Percentiles rank a stretch among this genome's conserved stretches.
Conservation (phyloP, 2,113 vertebrate species). For the Charadrius vociferus region DNA sequence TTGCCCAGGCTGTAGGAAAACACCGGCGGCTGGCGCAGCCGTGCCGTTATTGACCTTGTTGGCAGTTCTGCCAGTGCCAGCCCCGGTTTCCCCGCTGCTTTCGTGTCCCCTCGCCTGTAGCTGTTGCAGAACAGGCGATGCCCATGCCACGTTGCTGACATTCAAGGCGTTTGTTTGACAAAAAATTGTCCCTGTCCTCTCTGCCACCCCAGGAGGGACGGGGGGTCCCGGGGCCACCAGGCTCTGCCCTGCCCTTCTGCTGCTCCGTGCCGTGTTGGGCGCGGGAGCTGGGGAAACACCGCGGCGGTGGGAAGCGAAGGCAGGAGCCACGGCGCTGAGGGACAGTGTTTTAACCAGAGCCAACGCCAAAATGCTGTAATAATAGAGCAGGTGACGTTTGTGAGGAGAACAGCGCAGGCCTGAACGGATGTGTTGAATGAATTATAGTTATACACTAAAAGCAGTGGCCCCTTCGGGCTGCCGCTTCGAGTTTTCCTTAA, state of each 20-base stretch:
- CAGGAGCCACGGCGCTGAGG: neutral
- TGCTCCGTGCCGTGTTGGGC: neutral
- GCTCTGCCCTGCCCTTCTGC: neutral
- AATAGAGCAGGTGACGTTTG: too few species aligned
- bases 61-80: neutral
- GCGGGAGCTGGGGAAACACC: neutral
- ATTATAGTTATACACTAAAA: neutral
- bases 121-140: neutral
- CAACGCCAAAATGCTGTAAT: too few species aligned
- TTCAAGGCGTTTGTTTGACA: too few species aligned
- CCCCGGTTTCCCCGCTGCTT: neutral
- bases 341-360: neutral
- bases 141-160: rapidly evolving
- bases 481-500: neutral
- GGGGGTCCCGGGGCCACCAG: rapidly evolving
- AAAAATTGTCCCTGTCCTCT: too few species aligned
- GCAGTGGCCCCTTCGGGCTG: too few species aligned
- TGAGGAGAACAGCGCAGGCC: neutral
- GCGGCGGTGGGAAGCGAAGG: neutral
- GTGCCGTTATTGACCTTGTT: too few species aligned
- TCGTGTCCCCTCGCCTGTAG: neutral
- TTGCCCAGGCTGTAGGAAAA: neutral
- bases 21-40: neutral
- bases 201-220: neutral
- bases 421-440: neutral